These are phyloP conservation scores for Elaeidobius kamerunicus DNA, from an alignment of 2,888 invertebrate species.

Conservation along the genomic window DNA sequence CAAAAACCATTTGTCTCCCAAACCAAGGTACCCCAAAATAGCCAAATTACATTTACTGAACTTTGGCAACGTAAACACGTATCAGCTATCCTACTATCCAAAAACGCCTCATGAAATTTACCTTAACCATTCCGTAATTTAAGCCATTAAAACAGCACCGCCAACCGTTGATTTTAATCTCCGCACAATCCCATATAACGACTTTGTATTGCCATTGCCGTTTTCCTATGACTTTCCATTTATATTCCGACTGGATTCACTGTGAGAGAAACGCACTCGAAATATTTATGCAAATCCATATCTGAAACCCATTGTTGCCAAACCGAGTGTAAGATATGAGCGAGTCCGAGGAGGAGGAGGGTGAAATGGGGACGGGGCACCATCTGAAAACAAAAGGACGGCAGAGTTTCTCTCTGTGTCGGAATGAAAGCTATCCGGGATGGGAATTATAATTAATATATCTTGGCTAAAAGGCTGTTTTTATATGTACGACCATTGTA, in stretches of 20 bases:
- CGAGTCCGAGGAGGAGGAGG: constrained; percentile 17
- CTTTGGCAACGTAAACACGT: too few relatives aligned
- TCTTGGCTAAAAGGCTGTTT: constrained; percentile 23
- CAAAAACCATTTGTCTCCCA: too few relatives aligned
- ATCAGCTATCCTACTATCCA: too few relatives aligned
- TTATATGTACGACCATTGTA: constrained; percentile 18
- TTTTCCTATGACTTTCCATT: constrained; percentile 25
- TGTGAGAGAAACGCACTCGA: constrained; percentile 27
- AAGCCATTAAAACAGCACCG: not conserved
- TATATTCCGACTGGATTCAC: constrained; percentile 22
- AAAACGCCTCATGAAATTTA: too few relatives aligned
- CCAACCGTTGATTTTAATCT: constrained; percentile 1
- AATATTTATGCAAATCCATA: constrained; percentile 33
- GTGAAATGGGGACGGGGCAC: constrained; percentile 1
- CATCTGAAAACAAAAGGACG: constrained; percentile 27
- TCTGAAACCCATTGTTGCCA: constrained; percentile 31
- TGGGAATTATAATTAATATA: constrained; percentile 30
- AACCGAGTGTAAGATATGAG: constrained; percentile 32
- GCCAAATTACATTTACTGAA: too few relatives aligned
- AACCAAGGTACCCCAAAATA: too few relatives aligned
- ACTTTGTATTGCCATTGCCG: constrained; percentile 6
- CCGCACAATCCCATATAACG: not conserved
- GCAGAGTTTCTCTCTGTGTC: constrained; percentile 20
- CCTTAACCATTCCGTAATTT: too few relatives aligned
- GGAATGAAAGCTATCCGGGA: constrained; percentile 25